Evolutionary conservation across 30 jellyfish, hydroid and myxozoan genomes (phyloP).

Genomic region (Aurelia aurita complex sp. Pacific): DNA sequence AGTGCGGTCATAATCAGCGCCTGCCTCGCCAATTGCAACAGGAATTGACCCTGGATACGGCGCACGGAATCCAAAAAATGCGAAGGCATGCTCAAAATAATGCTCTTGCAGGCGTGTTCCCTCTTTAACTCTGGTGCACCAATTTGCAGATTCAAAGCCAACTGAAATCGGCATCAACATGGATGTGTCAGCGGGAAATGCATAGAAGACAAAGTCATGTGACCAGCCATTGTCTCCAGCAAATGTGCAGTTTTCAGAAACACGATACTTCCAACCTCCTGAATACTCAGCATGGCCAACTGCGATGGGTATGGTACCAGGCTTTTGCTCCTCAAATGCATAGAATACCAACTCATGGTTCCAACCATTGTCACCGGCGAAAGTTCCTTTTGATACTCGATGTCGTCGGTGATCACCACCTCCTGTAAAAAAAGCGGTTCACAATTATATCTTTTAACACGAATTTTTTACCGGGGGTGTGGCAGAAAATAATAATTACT

Average conservation of each 20-base stretch:
- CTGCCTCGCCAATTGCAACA: constrained; percentile 42
- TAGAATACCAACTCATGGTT: constrained; percentile 24
- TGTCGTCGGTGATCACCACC: constrained; percentile 46
- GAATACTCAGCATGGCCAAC: constrained; percentile 64
- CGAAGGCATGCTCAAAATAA: constrained; percentile 33
- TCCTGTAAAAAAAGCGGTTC: background rate
- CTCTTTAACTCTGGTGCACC: constrained; percentile 25
- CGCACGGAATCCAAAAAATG: constrained; percentile 43
- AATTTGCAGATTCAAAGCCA: constrained; percentile 34
- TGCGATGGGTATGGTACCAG: constrained; percentile 67
- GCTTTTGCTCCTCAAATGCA: constrained; percentile 44
- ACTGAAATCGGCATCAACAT: constrained; percentile 40
- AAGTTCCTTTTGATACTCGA: constrained; percentile 12
- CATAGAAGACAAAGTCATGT: constrained; percentile 61
- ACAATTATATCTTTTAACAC: background rate
- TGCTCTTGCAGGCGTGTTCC: constrained; percentile 33
- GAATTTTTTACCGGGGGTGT: background rate
- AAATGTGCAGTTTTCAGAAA: constrained; percentile 39
- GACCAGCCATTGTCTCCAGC: constrained; percentile 70
- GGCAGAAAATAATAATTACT: background rate
- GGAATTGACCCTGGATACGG: constrained; percentile 54
- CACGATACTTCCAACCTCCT: constrained; percentile 56
- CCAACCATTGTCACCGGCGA: constrained; percentile 51
- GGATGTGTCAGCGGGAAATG: constrained; percentile 43
- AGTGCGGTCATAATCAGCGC: constrained; percentile 22